Evolutionary conservation across 2,113 vertebrate genomes (phyloP).

Genomic region (Malurus elegans): DNA sequence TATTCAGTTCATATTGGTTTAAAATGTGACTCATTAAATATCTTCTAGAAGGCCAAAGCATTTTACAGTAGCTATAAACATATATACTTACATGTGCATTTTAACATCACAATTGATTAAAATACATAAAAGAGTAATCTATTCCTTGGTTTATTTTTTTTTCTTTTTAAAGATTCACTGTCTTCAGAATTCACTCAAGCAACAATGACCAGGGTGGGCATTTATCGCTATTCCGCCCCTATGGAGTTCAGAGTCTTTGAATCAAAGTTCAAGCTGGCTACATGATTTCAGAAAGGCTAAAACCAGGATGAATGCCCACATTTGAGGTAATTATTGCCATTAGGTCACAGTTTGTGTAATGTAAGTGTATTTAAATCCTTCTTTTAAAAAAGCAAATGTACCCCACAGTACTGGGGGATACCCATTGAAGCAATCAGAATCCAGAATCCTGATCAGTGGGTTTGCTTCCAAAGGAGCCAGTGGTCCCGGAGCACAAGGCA

Average conservation of each 20-base stretch:
- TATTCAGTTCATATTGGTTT: constrained; percentile 63
- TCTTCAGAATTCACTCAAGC: constrained; percentile 70
- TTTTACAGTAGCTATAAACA: constrained; percentile 75
- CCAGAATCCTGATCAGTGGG: constrained; percentile 62
- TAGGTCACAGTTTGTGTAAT: constrained; percentile 80
- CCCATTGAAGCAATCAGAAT: constrained; percentile 52
- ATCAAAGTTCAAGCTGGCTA: constrained; percentile 74
- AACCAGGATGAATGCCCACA: constrained; percentile 80
- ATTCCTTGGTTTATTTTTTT: constrained; percentile 65
- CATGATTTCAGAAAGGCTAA: constrained; percentile 77
- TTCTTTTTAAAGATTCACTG: constrained; percentile 54
- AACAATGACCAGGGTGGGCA: constrained; percentile 67
- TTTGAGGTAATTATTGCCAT: constrained; percentile 84
- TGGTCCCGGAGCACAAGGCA: neutral
- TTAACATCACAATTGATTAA: constrained; percentile 64
- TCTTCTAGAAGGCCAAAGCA: constrained; percentile 66
- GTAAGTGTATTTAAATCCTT: constrained; percentile 73
- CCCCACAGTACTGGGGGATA: constrained; percentile 4
- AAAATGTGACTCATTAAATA: constrained; percentile 70
- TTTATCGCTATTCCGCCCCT: constrained; percentile 66
- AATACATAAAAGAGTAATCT: constrained; percentile 64
- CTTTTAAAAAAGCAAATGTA: constrained; percentile 42
- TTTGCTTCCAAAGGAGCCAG: constrained; percentile 70
- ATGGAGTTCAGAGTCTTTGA: constrained; percentile 64
- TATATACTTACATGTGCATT: constrained; percentile 62